Conservation (phyloP, 2,888 invertebrate genomes). For the Antitype chi region DNA sequence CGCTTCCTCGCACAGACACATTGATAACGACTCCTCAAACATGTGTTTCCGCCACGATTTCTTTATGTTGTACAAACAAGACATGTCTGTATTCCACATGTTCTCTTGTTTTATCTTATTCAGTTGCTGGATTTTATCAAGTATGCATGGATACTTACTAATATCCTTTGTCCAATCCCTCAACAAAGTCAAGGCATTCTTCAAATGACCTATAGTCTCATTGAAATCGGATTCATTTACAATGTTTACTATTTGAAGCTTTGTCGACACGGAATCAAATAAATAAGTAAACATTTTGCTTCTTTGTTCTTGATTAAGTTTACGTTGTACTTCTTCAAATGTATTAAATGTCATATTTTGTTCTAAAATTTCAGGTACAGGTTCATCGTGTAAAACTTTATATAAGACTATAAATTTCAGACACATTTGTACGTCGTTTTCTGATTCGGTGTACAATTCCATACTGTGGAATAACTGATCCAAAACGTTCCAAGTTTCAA, state of each 20-base stretch:
- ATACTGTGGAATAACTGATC: conserved; percentile 81
- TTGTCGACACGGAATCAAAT: conserved; percentile 63
- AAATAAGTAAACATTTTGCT: conserved; percentile 78
- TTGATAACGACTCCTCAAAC: conserved; percentile 79
- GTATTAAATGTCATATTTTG: conserved; percentile 76
- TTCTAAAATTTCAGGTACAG: conserved; percentile 77
- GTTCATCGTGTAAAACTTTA: conserved; percentile 75
- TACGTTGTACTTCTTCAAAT: conserved; percentile 67
- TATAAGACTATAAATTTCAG: conserved; percentile 77
- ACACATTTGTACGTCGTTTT: conserved; percentile 73
- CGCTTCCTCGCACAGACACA: conserved; percentile 71
- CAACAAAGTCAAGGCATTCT: conserved; percentile 70
- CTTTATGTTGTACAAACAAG: conserved; percentile 73
- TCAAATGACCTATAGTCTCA: conserved; percentile 60
- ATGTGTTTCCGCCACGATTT: conserved; percentile 79
- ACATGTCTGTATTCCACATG: conserved; percentile 66
- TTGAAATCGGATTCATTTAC: conserved; percentile 68
- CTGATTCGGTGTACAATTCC: conserved; percentile 80
- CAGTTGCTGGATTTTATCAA: conserved; percentile 73
- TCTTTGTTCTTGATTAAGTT: conserved; percentile 73
- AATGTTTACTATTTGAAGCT: conserved; percentile 70
- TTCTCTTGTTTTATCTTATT: conserved; percentile 70
- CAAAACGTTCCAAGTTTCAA: conserved; percentile 77
- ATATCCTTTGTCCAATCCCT: conserved; percentile 79
- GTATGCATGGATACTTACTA: conserved; percentile 66